A percentile compares a stretch with the other conserved stretches of the same genome.
These are phyloP conservation scores for Oenanthe melanoleuca DNA, from an alignment of 2,113 vertebrate genomes.

Conservation along the genomic window DNA sequence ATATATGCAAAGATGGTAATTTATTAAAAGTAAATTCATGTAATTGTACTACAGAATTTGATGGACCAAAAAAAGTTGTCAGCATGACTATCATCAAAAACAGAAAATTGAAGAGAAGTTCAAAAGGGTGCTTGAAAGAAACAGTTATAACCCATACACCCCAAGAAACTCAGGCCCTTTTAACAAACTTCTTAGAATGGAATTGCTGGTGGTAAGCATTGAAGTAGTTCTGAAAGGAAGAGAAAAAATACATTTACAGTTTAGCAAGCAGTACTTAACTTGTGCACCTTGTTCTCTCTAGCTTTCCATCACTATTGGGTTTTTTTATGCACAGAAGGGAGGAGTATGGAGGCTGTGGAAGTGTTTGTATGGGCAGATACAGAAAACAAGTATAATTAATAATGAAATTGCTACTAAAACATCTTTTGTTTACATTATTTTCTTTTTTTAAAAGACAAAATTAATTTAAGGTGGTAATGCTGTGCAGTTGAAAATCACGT, in stretches of 20 bases:
- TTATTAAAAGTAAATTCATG: constrained; percentile 98
- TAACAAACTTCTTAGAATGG: constrained; percentile 26
- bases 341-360: background rate
- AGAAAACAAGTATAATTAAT: background rate
- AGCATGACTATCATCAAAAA: constrained; percentile 89
- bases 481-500: background rate
- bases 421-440: background rate
- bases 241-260: background rate
- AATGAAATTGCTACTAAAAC: background rate
- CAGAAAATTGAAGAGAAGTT: constrained; percentile 75
- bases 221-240: constrained; percentile 1
- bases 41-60: constrained; percentile 91
- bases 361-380: background rate
- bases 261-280: background rate
- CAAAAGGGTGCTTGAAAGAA: constrained; percentile 55
- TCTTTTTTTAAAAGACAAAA: background rate
- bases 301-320: background rate
- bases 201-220: constrained; percentile 15
- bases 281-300: background rate
- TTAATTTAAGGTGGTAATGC: background rate
- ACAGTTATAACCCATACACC: background rate
- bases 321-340: background rate
- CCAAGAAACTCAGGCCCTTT: background rate
- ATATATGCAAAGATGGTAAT: constrained; percentile 97
- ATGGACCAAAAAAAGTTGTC: constrained; percentile 95